These are phyloP conservation scores for Callosobruchus maculatus DNA, from an alignment of 2,888 invertebrate genomes.

Conservation along the genomic window DNA sequence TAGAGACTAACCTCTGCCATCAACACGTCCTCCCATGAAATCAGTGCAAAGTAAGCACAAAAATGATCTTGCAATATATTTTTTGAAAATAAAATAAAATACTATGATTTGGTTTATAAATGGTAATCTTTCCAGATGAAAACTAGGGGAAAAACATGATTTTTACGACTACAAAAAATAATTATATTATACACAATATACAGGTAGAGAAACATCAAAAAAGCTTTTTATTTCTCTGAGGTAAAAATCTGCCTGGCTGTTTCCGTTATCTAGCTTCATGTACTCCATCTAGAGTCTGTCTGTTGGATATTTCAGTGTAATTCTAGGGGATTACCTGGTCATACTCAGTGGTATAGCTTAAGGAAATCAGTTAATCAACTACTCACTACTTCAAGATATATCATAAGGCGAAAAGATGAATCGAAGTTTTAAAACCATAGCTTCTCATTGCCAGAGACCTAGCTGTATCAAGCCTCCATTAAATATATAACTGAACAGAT, in stretches of 20 bases:
- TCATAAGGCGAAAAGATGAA: background rate
- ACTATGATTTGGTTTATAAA: no score
- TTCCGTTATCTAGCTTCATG: background rate
- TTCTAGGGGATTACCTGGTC: background rate
- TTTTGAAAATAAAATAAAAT: no score
- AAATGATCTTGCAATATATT: no score
- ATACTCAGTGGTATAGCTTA: background rate
- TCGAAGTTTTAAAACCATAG: background rate
- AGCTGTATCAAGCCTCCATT: no score
- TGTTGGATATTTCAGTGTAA: background rate
- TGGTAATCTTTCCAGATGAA: background rate
- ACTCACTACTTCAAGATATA: background rate
- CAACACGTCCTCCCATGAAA: no score
- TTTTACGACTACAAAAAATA: conserved; percentile 33
- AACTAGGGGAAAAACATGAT: conserved; percentile 22
- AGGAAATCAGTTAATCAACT: background rate
- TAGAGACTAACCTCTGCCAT: no score
- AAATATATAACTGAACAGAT: no score
- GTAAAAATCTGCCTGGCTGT: conserved; percentile 9
- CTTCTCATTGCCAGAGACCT: background rate
- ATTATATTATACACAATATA: conserved; percentile 38
- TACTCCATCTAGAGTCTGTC: background rate
- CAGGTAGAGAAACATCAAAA: conserved; percentile 41
- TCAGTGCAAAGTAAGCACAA: no score
- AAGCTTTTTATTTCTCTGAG: conserved; percentile 34